These are phyloP conservation scores for Hippolais icterina DNA, from an alignment of 2,113 vertebrate genomes.

Conservation along the genomic window DNA sequence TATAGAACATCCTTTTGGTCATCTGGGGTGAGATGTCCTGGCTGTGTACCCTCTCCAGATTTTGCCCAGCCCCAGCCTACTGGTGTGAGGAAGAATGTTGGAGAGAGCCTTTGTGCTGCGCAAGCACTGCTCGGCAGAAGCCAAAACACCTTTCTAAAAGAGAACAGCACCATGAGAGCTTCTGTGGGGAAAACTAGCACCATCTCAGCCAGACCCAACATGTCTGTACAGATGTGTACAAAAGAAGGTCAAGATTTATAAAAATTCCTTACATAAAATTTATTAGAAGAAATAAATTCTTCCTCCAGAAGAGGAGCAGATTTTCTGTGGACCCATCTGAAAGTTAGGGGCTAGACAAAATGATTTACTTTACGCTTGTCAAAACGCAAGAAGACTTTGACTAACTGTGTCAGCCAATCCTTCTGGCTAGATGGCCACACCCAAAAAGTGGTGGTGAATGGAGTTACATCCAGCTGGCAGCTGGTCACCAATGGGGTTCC, in stretches of 20 bases:
- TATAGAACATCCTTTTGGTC: neutral
- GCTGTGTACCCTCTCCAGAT: neutral
- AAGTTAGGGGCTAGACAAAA: neutral
- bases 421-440: neutral
- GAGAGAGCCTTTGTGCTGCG: neutral
- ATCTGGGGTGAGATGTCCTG: neutral
- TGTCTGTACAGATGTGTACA: neutral
- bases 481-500: neutral
- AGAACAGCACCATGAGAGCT: neutral
- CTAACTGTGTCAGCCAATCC: neutral
- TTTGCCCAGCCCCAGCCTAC: neutral
- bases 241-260: neutral
- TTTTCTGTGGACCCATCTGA: neutral
- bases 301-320: neutral
- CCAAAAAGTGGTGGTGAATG: neutral
- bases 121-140: neutral
- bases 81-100: rapidly evolving
- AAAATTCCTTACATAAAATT: neutral
- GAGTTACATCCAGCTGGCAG: neutral
- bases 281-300: neutral
- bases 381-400: neutral
- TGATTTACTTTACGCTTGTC: neutral
- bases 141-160: neutral
- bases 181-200: neutral
- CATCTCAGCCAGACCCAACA: neutral